Conservation (phyloP, 2,797 vertebrate genomes). For the Danio choprae region DNA sequence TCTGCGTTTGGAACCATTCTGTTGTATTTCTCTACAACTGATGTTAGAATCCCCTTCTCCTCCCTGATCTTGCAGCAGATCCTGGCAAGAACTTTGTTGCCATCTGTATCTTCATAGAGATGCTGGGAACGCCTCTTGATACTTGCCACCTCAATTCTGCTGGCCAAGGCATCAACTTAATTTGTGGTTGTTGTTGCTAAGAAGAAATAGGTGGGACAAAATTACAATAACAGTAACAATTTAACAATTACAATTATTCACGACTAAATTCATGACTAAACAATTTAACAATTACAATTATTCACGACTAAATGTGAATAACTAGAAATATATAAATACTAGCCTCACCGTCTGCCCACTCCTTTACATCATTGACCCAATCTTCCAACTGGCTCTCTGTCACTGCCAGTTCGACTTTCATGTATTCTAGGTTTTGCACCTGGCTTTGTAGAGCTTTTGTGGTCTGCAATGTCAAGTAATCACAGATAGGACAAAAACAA, state of each 20-base stretch:
- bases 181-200: neutral
- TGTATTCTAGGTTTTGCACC: constrained; percentile 23
- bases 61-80: constrained; percentile 25
- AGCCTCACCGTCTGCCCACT: constrained; percentile 24
- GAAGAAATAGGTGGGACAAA: neutral
- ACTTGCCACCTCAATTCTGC: constrained; percentile 37
- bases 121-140: constrained; percentile 21
- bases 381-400: constrained; percentile 38
- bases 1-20: constrained; percentile 26
- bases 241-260: neutral
- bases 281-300: no score
- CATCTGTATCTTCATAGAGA: constrained; percentile 35
- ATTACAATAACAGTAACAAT: neutral
- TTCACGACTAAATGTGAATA: no score
- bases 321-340: constrained; percentile 3
- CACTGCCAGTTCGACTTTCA: constrained; percentile 24
- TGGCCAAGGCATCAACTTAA: constrained; percentile 31
- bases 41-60: constrained; percentile 31
- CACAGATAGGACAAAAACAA: neutral
- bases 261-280: no score
- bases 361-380: constrained; percentile 36
- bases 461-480: constrained; percentile 13
- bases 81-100: constrained; percentile 28
- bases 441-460: constrained; percentile 15
- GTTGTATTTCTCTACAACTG: constrained; percentile 34